Evolutionary conservation across 2,888 invertebrate genomes (phyloP).

Genomic region (Psococerastis gibbosa): DNA sequence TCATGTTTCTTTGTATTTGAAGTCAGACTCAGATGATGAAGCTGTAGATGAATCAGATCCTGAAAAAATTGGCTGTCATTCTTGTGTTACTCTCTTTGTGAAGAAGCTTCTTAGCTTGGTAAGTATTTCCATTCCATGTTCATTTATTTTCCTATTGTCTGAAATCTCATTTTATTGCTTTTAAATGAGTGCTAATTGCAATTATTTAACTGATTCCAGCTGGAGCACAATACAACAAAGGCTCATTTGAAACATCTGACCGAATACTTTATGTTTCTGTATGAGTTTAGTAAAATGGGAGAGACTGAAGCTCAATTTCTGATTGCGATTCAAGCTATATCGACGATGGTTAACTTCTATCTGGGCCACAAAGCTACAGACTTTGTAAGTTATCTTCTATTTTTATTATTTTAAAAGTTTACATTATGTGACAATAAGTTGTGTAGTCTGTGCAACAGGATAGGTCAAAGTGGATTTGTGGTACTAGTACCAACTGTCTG

Average conservation of each 20-base stretch:
- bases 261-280: slow-evolving; percentile 80
- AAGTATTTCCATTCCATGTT: slow-evolving; percentile 26
- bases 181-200: no score
- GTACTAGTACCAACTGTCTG: no score
- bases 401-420: no score
- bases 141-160: no score
- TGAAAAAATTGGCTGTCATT: slow-evolving; percentile 44
- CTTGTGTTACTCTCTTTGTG: slow-evolving; percentile 84
- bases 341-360: slow-evolving; percentile 82
- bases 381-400: slow-evolving; percentile 41
- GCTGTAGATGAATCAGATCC: slow-evolving; percentile 38
- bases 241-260: slow-evolving; percentile 72
- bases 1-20: slow-evolving; percentile 40
- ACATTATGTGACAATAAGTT: no score
- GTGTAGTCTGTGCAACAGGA: no score
- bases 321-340: slow-evolving; percentile 68
- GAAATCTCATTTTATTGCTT: no score
- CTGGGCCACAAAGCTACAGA: slow-evolving; percentile 63
- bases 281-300: slow-evolving; percentile 90
- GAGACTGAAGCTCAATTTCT: slow-evolving; percentile 83
- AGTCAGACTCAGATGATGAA: slow-evolving; percentile 30
- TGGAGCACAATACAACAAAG: slow-evolving; percentile 67
- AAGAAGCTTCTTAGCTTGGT: slow-evolving; percentile 69
- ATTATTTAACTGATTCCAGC: slow-evolving; percentile 25
- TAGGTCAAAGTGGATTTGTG: no score